These are phyloP conservation scores for Zygaena filipendulae DNA, from an alignment of 2,888 invertebrate genomes.

Conservation along the genomic window DNA sequence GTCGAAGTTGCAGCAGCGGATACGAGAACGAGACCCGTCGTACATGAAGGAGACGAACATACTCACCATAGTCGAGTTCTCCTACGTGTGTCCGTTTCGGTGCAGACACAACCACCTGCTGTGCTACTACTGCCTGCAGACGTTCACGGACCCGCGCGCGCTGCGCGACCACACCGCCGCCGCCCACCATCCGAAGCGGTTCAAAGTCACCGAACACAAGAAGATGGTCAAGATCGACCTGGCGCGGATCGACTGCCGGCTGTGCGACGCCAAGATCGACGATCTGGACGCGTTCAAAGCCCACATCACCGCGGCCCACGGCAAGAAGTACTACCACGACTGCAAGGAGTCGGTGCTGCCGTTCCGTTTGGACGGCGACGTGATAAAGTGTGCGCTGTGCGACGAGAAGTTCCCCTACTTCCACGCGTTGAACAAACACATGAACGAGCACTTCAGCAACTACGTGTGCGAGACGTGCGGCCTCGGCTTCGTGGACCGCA, in stretches of 20 bases:
- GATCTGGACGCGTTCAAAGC: constrained; percentile 37
- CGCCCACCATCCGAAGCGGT: constrained; percentile 37
- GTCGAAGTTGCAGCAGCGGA: constrained; percentile 42
- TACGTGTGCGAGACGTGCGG: constrained; percentile 55
- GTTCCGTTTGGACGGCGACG: constrained; percentile 33
- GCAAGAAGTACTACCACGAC: constrained; percentile 42
- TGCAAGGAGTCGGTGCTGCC: constrained; percentile 41
- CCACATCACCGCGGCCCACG: constrained; percentile 34
- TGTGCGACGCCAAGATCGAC: constrained; percentile 33
- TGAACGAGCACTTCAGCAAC: constrained; percentile 54
- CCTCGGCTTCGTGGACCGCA: constrained; percentile 35
- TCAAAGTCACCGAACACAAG: constrained; percentile 45
- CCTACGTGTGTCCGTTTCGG: constrained; percentile 49
- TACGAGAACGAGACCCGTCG: constrained; percentile 43
- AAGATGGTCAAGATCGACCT: constrained; percentile 54
- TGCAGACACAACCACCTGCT: constrained; percentile 49
- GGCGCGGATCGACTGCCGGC: constrained; percentile 43
- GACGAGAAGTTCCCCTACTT: constrained; percentile 38
- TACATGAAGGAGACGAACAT: constrained; percentile 51
- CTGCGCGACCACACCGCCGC: constrained; percentile 31
- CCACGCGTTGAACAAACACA: constrained; percentile 52
- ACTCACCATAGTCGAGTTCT: constrained; percentile 43
- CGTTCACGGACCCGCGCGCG: constrained; percentile 29
- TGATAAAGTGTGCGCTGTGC: constrained; percentile 42
- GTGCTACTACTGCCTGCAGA: constrained; percentile 48